These are phyloP conservation scores for Actinia equina DNA, from an alignment of 64 coral and sea anemone species.

Conservation along the genomic window DNA sequence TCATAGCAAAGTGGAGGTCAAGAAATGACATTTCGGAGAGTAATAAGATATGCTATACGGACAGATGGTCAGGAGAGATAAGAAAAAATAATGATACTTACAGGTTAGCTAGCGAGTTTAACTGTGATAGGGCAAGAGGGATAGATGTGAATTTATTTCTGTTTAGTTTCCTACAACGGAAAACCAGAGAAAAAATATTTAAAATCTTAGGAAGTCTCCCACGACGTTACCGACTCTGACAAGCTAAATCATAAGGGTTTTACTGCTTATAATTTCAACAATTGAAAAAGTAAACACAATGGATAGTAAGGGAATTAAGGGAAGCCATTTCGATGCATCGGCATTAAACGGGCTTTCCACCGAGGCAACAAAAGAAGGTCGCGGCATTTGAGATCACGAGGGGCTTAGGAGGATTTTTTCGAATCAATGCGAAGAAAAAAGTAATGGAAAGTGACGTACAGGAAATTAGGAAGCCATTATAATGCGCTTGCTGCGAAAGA, in stretches of 20 bases:
- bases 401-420: constrained; percentile 1
- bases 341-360: not conserved
- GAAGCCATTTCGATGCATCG: not conserved
- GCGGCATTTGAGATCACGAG: not conserved
- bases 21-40: not conserved
- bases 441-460: not conserved
- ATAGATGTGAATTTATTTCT: constrained; percentile 36
- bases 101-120: constrained; percentile 42
- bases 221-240: not conserved
- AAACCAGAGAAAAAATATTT: constrained; percentile 13
- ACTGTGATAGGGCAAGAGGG: constrained; percentile 31
- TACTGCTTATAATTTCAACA: not conserved
- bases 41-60: not conserved
- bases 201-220: not conserved
- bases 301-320: not conserved
- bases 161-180: constrained; percentile 30
- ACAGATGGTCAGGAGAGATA: constrained; percentile 32
- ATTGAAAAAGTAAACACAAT: not conserved
- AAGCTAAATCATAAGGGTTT: not conserved
- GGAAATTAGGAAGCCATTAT: constrained; percentile 4
- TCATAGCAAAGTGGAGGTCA: not conserved
- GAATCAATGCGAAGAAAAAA: not conserved
- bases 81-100: constrained; percentile 31
- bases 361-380: not conserved
- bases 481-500: constrained; percentile 1